Percentiles rank a stretch among this genome's conserved stretches.
Evolutionary conservation across 1,140 invertebrate species (phyloP).

Genomic region (Drosophila ambigua): DNA sequence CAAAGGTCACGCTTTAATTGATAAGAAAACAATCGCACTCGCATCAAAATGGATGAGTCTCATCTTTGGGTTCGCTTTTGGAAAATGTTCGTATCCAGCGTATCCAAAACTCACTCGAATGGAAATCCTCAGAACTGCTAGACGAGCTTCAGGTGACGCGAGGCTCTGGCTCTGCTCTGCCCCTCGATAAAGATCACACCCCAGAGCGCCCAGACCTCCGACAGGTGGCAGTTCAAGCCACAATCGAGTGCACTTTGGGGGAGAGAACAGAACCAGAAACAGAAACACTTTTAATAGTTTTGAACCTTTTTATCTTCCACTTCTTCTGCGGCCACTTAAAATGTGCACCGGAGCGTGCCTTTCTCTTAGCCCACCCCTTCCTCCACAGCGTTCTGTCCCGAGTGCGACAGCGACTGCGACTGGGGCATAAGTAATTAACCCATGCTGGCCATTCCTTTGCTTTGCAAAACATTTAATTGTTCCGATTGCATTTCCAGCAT

Average conservation of each 20-base stretch:
- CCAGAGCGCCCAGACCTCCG: conserved; percentile 38
- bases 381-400: background rate
- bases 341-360: conserved; percentile 76
- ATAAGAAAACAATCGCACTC: conserved; percentile 69
- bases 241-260: conserved; percentile 66
- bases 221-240: conserved; percentile 71
- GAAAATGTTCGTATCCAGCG: conserved; percentile 25
- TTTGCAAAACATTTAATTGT: conserved; percentile 79
- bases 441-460: conserved; percentile 61
- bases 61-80: conserved; percentile 28
- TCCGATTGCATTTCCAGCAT: conserved; percentile 75
- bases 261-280: conserved; percentile 22
- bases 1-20: conserved; percentile 82
- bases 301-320: conserved; percentile 61
- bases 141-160: conserved; percentile 70
- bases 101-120: conserved; percentile 52
- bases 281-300: conserved; percentile 77
- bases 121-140: conserved; percentile 54
- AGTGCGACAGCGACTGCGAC: background rate
- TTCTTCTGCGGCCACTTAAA: conserved; percentile 61
- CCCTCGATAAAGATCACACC: conserved; percentile 75
- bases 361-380: conserved; percentile 23
- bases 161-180: conserved; percentile 21
- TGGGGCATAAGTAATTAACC: conserved; percentile 72
- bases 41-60: conserved; percentile 2